Evolutionary conservation across 2,113 vertebrate genomes (phyloP), one percentile per base, ranked within the genome.

Genomic region (Eulemur rufifrons): DNA sequence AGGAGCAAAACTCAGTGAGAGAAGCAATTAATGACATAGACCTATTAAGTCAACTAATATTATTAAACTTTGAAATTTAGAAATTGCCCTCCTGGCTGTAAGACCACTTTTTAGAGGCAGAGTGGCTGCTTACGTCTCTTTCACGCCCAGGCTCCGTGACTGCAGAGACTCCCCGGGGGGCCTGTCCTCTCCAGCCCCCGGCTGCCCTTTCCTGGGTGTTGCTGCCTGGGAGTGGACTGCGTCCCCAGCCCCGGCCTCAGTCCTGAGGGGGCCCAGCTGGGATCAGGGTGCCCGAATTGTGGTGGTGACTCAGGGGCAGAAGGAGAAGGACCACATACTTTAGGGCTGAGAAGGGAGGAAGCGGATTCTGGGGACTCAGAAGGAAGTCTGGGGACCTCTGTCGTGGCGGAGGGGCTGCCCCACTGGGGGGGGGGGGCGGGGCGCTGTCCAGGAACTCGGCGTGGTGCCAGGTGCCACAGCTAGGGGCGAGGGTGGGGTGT

Each of bases 391-490:
- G 45, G 1, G 37, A 27, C 63, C 59, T 74, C 29, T 2, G 86
- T 1, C 2, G 27, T 15, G 11, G 34, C 13, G 15, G n/a, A 39
- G 5, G 47, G 39, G n/a, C 15, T 27, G 6, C 4, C 1, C 4
- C 11, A 21, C 39, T 63, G 15, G 37, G 37, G 59, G 23, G 59
- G 8, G 10, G n/a, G n/a, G n/a, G n/a, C 27, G 13, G 8, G 59
- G 59, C 3, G 56, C 27, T 45, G 14, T 23, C 37, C 3, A 32
- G 59, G 32, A 18, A 21, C 42, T 1, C 0, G 45, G 64, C 9
- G 6, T 34, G 25, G 42, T 29, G 32, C 34, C 34, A 20, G 73
- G 21, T n/a, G 68, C 39, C 2, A 37, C 8, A 2, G 29, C 3
- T 54, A 54, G 17, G 52, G 52, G 52, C 17, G 17, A 54, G 17